Conservation (phyloP, 2,797 vertebrate species). For the Mormyrops attenuatus region DNA sequence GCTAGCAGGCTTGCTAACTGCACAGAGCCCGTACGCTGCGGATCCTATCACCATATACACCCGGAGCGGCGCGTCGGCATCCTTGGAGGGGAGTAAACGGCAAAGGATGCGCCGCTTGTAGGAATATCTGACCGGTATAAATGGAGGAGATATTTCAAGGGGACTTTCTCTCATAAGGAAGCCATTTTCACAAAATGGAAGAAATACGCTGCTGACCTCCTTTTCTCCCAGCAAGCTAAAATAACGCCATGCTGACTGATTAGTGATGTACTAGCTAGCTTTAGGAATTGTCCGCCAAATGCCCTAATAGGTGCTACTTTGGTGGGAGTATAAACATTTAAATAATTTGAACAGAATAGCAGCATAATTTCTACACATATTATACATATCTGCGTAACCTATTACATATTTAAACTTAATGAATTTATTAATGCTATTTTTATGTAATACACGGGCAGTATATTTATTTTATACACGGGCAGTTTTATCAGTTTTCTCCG, state of each 20-base stretch:
- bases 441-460: neutral
- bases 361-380: neutral
- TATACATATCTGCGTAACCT: neutral
- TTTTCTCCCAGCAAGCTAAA: conserved; percentile 29
- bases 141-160: conserved; percentile 57
- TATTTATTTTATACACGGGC: neutral
- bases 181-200: conserved; percentile 83
- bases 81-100: neutral
- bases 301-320: neutral
- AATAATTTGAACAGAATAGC: neutral
- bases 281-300: neutral
- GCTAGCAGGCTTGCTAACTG: conserved; percentile 21
- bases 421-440: neutral
- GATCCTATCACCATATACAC: conserved; percentile 21
- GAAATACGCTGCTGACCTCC: conserved; percentile 54
- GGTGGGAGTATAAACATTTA: neutral
- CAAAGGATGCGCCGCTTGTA: neutral
- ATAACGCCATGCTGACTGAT: conserved; percentile 37
- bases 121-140: conserved; percentile 27
- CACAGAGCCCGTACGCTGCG: conserved; percentile 28
- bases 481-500: neutral
- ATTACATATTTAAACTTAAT: neutral
- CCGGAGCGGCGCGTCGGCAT: neutral
- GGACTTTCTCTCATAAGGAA: conserved; percentile 85
- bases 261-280: neutral